Base-by-base conservation (phyloP, 2,888 invertebrate species). In the Galerucella nymphaeae region DNA sequence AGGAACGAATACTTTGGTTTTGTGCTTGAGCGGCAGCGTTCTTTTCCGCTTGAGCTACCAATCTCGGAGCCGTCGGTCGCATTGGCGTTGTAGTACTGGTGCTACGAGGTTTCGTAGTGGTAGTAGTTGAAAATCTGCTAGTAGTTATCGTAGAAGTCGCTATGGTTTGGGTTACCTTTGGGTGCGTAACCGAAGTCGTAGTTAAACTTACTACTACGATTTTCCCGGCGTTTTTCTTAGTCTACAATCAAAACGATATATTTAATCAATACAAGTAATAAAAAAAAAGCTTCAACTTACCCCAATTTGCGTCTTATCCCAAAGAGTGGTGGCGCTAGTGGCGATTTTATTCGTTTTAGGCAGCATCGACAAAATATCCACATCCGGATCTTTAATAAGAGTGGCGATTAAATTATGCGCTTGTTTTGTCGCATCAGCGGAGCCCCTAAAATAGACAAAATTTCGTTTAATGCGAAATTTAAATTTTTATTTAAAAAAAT, bases 361-460 rank as follows among this genome's bases (percentile, higher is more conserved):
- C 83, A 96, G 86, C 88, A 96, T 92, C 84, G 93, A 93, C 78
- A 92, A 88, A 80, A 97, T 94, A 85, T 97, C 97, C 2, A 95
- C 94, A 80, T 99, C 98, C 6, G 97, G 96, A 88, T 99, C 98
- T 86, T 96, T 95, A 83, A 98, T 96, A 82, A 99, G 90, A 11
- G 96, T 93, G 58, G 94, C 92, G 80, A 99, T 98, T 82, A 99
- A 90, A 80, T 91, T 91, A 84, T 96, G 94, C 66, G 99, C 98
- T 84, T 97, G 96, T 85, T 96, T 94, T 0, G 95, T 97, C 9
- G 96, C 95, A 82, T 98, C 98, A 20, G 93, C 90, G 0, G 96
- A 93, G 63, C 98, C 98, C 88, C 94, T 94, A 84, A 70, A 66
- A 70, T 30, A 59, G 16, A 42, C 59, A 75, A 71, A 65, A 65